Evolutionary conservation across 2,797 vertebrate species (phyloP).

Genomic region (Labeo calbasu): DNA sequence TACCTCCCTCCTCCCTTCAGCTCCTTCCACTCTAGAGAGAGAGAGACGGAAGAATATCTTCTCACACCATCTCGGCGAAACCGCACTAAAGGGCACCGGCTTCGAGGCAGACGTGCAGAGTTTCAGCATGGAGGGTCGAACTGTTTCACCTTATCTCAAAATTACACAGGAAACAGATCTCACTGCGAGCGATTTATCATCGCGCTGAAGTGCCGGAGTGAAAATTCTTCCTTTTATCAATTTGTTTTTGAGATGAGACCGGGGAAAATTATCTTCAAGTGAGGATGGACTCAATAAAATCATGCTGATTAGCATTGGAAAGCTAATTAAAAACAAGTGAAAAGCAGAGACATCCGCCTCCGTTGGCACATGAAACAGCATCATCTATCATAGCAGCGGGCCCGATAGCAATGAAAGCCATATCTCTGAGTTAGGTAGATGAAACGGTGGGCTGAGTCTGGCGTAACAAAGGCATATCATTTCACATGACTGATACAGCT

Average conservation of each 20-base stretch:
- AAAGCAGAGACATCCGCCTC: conserved; percentile 13
- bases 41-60: conserved; percentile 17
- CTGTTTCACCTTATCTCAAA: conserved; percentile 36
- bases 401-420: conserved; percentile 46
- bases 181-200: neutral
- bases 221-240: neutral
- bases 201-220: neutral
- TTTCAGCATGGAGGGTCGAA: conserved; percentile 31
- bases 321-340: conserved; percentile 44
- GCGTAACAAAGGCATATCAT: conserved; percentile 48
- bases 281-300: conserved; percentile 10
- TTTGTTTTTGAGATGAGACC: neutral
- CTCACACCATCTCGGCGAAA: conserved; percentile 24
- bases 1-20: conserved; percentile 29
- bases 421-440: conserved; percentile 48
- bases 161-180: conserved; percentile 30
- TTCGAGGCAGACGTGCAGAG: neutral
- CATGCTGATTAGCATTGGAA: conserved; percentile 27
- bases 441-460: conserved; percentile 45
- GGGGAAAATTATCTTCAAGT: neutral
- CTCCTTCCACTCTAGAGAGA: conserved; percentile 19
- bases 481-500: conserved; percentile 49
- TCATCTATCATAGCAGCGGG: conserved; percentile 30
- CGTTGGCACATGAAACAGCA: conserved; percentile 31
- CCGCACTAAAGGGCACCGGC: conserved; percentile 9